Percentiles rank a stretch among this genome's conserved stretches.
phyloP scores from a whole-genome alignment of 23 tunicate genomes.

The Styela clava region DNA sequence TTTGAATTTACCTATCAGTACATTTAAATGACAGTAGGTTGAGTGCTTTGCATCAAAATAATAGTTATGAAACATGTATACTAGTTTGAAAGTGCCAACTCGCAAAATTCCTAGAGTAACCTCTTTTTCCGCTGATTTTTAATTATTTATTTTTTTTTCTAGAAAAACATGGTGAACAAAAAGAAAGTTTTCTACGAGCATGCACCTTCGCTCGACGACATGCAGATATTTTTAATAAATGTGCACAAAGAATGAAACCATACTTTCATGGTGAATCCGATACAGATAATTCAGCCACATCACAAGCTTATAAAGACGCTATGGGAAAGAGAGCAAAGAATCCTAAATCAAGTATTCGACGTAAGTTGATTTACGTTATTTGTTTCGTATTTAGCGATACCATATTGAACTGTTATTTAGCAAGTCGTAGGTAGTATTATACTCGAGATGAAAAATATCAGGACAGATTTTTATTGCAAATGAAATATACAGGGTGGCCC shows the following conservation, averaged over 20 bases:
- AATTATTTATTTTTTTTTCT: not conserved
- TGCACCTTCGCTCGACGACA: conserved; percentile 80
- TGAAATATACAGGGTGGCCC: too few species aligned
- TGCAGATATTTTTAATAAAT: conserved; percentile 54
- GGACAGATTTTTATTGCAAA: too few species aligned
- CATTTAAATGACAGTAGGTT: too few species aligned
- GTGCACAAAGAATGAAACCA: conserved; percentile 40
- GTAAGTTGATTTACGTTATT: conserved; percentile 41
- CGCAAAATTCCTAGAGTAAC: too few species aligned
- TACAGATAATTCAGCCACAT: not conserved
- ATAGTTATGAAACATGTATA: too few species aligned
- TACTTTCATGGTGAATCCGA: conserved; percentile 16
- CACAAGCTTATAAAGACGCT: conserved; percentile 12
- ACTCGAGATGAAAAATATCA: too few species aligned
- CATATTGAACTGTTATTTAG: not conserved
- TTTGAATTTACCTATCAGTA: too few species aligned
- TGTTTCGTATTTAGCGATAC: not conserved
- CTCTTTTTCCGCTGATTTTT: too few species aligned
- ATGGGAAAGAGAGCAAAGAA: conserved; percentile 2
- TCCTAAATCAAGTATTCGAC: conserved; percentile 50
- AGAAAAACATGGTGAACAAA: conserved; percentile 84
- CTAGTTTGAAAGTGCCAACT: too few species aligned
- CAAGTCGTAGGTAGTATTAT: too few species aligned
- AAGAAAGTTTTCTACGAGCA: conserved; percentile 69
- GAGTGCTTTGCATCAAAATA: too few species aligned